These are phyloP conservation scores for Sabellastarte sp. DNA, from an alignment of 2,888 invertebrate genomes.

Conservation along the genomic window DNA sequence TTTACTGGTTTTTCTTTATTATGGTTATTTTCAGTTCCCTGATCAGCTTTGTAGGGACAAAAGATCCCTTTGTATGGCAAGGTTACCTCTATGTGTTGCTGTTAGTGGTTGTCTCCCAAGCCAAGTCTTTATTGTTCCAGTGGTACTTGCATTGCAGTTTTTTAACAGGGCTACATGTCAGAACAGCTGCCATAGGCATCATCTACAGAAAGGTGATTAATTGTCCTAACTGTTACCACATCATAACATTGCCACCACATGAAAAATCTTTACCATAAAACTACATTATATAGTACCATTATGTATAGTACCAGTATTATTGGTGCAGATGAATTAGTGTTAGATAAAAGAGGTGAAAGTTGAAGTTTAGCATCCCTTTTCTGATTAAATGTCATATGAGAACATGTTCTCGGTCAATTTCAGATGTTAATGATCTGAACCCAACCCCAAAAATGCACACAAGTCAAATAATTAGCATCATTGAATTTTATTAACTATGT, in stretches of 20 bases:
- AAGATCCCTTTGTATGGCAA: slow-evolving; percentile 70
- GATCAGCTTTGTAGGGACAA: slow-evolving; percentile 40
- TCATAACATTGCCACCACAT: too few relatives aligned
- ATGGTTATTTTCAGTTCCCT: slow-evolving; percentile 37
- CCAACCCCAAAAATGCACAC: too few relatives aligned
- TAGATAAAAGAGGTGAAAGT: too few relatives aligned
- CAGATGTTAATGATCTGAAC: too few relatives aligned
- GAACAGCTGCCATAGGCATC: slow-evolving; percentile 84
- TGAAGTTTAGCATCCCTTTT: too few relatives aligned
- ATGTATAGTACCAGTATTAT: too few relatives aligned
- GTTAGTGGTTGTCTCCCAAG: slow-evolving; percentile 73
- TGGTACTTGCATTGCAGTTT: slow-evolving; percentile 83
- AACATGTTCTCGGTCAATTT: too few relatives aligned
- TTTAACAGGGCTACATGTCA: slow-evolving; percentile 83
- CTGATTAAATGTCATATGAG: too few relatives aligned
- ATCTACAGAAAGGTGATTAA: slow-evolving; percentile 74
- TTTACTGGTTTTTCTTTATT: neutral
- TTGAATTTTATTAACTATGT: too few relatives aligned
- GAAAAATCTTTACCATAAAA: too few relatives aligned
- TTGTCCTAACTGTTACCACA: neutral
- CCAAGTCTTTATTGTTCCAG: slow-evolving; percentile 81
- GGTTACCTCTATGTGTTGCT: slow-evolving; percentile 79
- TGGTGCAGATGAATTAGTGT: neutral
- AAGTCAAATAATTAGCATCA: too few relatives aligned
- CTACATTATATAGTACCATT: too few relatives aligned